phyloP scores from a whole-genome alignment of 2,113 vertebrate species.

The Catharus minimus region DNA sequence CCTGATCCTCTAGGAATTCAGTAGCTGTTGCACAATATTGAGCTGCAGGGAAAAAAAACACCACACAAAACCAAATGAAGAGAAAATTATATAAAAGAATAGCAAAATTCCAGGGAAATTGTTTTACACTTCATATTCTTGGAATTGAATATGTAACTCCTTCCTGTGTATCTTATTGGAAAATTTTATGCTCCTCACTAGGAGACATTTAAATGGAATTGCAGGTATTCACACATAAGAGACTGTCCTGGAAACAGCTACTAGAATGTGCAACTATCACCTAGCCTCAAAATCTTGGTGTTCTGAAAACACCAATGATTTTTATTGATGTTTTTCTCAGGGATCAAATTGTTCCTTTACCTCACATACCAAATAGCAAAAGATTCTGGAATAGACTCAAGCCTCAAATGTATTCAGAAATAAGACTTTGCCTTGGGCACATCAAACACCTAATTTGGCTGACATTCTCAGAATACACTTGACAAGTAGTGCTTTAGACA shows the following conservation, averaged over 20 bases:
- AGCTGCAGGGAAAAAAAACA: not conserved
- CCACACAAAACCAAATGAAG: not conserved
- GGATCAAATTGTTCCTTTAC: not conserved
- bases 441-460: not conserved
- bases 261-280: not conserved
- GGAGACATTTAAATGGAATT: not conserved
- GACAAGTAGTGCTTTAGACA: not conserved
- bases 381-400: not conserved
- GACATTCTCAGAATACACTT: not conserved
- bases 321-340: not conserved
- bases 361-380: not conserved
- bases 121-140: not conserved
- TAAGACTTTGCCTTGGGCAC: not conserved
- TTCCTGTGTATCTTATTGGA: not conserved
- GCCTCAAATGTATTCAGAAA: not conserved
- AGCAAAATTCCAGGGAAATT: not conserved
- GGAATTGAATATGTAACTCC: not conserved
- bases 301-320: not conserved
- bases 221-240: not conserved
- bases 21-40: not conserved
- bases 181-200: not conserved
- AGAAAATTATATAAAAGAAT: not conserved
- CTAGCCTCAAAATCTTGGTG: not conserved
- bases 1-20: not conserved
- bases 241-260: not conserved